Base-by-base conservation (phyloP, 2,888 invertebrate genomes). In the Cataglyphis cursor region DNA sequence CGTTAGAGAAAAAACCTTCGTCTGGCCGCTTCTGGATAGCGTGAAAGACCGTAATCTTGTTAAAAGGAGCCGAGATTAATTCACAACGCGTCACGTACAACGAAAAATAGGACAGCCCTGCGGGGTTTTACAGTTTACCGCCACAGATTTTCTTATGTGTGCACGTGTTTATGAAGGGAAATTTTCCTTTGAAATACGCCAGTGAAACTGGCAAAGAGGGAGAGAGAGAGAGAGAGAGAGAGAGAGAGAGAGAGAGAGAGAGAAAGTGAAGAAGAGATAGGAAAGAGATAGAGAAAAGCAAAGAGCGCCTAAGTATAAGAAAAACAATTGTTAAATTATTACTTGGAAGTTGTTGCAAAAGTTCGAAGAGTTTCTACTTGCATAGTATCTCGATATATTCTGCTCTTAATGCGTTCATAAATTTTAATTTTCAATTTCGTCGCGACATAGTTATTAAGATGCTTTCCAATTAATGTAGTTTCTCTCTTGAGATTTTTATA, bases 381-480 rank as follows among this genome's bases (percentile, higher is more conserved):
- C 70, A 28, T 68, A 64, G 66, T 41, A 73, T 24, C 41, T 57
- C 66, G 84, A 74, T 66, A 59, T 86, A 86, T 89, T 81, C 83
- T 21, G 76, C 86, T 89, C 87, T 89, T 89, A 89, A 88, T 81
- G 81, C 84, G 81, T 89, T 90, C 89, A 84, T 90, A 89, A 91
- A 92, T 92, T 91, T 91, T 91, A 88, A 92, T 91, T 91, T 91
- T 89, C 88, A 92, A 92, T 92, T 91, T 89, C 44, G 54, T 76
- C 74, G 78, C 57, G 61, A 76, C 57, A 28, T 21, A 21, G 18
- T 41, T 28, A 48, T 31, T 54, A 10, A 51, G 38, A 1, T 38
- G 10, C 10, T 5, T 31, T 68, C 6, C n/a, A 21, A 66, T 62
- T 62, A 51, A 62, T 44, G 41, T 5, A 44, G n/a, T 72, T 64